Evolutionary conservation across 1,140 invertebrate genomes (phyloP), one percentile per base, ranked within the genome.

Genomic region (Palaemon carinicauda): DNA sequence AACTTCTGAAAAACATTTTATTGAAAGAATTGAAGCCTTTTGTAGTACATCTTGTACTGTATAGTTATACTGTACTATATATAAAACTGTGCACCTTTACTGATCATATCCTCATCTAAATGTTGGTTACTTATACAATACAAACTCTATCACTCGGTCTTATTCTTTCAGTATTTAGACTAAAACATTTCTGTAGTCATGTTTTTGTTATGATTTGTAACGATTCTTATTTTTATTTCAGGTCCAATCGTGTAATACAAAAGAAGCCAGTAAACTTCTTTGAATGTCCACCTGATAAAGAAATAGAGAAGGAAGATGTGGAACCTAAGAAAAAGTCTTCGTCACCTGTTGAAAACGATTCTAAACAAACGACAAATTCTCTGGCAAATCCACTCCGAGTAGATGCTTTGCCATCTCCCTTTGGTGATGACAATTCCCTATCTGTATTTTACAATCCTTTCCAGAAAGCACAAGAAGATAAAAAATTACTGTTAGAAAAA

Each of bases 381-480:
- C 78, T 88, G 27, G 87, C 56, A n/a, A 89, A 89, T 54, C 88
- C 88, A 15, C 52, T 85, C 14, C 81, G 84, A 29, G 71, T 51
- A 24, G 54, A 79, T 54, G 29, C 56, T 33, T 2, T 82, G 27
- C 78, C 80, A 1, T 81, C 84, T 24, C 84, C 88, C 27, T 89
- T 85, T 53, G 71, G 78, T 15, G 79, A 78, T 51, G 74, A 82
- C 41, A 51, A 77, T 50, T 73, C 87, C 2, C 51, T 87, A 0
- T 96, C 95, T 2, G 96, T 98, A 4, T 98, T 98, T 91, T 94
- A 94, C 31, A 98, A 98, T 93, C 96, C 96, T 17, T 98, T 96
- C 91, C 93, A 95, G n/a, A 94, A 96, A 91, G 96, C 95, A n/a
- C 97, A 98, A 91, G 94, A 95, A 90, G 95, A 95, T 7, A 96